Evolutionary conservation across 2,797 vertebrate species (phyloP).

Genomic region (Lepilemur septentrionalis): DNA sequence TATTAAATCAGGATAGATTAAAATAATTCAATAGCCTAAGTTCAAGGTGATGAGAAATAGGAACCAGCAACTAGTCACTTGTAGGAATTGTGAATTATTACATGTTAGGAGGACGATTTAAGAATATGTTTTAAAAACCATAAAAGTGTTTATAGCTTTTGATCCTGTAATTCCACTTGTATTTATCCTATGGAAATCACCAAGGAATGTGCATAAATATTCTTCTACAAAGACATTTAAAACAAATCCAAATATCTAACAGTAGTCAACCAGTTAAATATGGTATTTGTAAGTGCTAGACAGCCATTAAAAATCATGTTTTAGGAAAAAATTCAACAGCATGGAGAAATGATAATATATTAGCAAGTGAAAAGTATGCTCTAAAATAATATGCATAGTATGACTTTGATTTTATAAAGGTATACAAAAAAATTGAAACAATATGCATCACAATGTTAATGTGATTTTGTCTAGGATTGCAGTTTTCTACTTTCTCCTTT

Average conservation of each 20-base stretch:
- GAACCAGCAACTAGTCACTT: neutral
- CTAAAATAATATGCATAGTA: neutral
- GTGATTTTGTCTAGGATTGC: neutral
- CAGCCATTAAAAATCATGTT: neutral
- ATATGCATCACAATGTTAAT: neutral
- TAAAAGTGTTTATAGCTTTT: neutral
- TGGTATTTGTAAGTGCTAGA: neutral
- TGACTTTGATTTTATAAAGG: neutral
- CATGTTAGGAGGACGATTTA: neutral
- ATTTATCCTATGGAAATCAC: neutral
- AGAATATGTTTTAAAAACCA: neutral
- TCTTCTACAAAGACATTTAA: neutral
- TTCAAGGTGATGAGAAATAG: neutral
- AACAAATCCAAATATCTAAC: neutral
- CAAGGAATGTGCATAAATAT: neutral
- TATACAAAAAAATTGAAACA: neutral
- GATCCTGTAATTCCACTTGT: neutral
- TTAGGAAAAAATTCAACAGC: slow-evolving; percentile 16
- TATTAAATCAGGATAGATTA: neutral
- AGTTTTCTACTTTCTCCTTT: neutral
- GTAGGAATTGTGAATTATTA: neutral
- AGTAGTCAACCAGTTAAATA: neutral
- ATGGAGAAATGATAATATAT: neutral
- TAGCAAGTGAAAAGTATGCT: neutral
- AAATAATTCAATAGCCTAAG: neutral